These are phyloP conservation scores for Temnopleurus reevesii DNA, from an alignment of 53 echinoderm and acorn worm genomes.

Conservation along the genomic window DNA sequence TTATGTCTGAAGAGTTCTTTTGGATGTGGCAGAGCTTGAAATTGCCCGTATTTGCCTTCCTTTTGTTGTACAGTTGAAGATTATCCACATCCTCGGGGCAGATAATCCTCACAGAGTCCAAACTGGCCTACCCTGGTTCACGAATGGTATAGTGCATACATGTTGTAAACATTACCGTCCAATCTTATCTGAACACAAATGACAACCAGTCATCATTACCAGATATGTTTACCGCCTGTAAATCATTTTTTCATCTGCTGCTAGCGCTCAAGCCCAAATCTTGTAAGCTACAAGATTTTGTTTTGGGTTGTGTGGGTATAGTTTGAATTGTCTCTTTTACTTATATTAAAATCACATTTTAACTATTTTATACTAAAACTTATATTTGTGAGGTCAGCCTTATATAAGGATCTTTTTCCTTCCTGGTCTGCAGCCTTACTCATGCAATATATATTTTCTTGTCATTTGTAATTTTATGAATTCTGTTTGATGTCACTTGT, in stretches of 20 bases:
- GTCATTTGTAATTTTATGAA: no score
- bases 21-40: neutral
- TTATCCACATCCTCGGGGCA: neutral
- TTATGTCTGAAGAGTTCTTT: neutral
- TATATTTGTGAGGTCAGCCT: no score
- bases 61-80: neutral
- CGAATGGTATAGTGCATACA: neutral
- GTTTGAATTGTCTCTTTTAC: no score
- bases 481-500: no score
- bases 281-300: no score
- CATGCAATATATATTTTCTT: no score
- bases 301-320: no score
- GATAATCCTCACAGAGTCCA: neutral
- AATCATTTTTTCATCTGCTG: neutral
- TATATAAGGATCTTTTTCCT: no score
- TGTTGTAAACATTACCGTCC: neutral
- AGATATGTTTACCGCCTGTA: neutral
- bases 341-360: no score
- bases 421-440: no score
- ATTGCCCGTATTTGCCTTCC: neutral
- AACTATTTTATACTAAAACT: no score
- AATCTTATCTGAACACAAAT: neutral
- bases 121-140: neutral
- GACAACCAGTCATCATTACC: constrained; percentile 24
- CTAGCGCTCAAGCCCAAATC: neutral